Conservation (phyloP, 2,888 invertebrate genomes). For the Steinernema carpocapsae region DNA sequence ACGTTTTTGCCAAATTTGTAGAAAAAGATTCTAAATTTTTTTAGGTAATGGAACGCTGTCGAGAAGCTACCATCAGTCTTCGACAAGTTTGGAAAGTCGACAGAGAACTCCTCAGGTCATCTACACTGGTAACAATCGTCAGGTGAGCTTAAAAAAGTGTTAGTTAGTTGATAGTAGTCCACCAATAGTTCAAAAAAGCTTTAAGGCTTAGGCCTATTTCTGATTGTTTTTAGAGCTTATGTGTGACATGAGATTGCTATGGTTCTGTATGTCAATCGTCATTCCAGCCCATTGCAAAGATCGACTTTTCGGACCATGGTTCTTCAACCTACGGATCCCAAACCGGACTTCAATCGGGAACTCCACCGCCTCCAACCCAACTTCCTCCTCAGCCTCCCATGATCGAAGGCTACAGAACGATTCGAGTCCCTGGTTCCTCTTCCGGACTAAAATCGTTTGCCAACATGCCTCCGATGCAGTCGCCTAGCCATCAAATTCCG, state of each 20-base stretch:
- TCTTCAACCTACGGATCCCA: constrained; percentile 61
- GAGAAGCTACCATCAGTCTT: constrained; percentile 65
- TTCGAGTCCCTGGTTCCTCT: constrained; percentile 47
- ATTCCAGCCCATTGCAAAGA: constrained; percentile 62
- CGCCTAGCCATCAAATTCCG: constrained; percentile 37
- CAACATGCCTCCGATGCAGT: constrained; percentile 38
- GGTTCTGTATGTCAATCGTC: too few relatives aligned
- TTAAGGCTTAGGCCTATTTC: too few relatives aligned
- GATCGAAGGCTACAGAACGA: constrained; percentile 58
- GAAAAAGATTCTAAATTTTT: constrained; percentile 37
- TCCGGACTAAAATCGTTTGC: constrained; percentile 51
- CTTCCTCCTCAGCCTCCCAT: constrained; percentile 52
- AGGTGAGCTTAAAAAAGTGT: constrained; percentile 43
- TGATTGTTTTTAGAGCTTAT: background rate
- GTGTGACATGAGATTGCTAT: too few relatives aligned
- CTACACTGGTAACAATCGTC: constrained; percentile 66
- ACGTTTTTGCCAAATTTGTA: constrained; percentile 3
- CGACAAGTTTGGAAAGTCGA: constrained; percentile 60
- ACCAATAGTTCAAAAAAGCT: too few relatives aligned
- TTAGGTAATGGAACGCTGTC: constrained; percentile 63
- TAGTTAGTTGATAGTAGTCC: background rate
- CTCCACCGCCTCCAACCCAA: constrained; percentile 54
- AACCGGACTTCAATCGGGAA: constrained; percentile 52
- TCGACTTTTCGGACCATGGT: constrained; percentile 56
- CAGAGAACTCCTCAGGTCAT: constrained; percentile 67